phyloP scores from a whole-genome alignment of 2,888 invertebrate species.

The Ichneumon xanthorius region DNA sequence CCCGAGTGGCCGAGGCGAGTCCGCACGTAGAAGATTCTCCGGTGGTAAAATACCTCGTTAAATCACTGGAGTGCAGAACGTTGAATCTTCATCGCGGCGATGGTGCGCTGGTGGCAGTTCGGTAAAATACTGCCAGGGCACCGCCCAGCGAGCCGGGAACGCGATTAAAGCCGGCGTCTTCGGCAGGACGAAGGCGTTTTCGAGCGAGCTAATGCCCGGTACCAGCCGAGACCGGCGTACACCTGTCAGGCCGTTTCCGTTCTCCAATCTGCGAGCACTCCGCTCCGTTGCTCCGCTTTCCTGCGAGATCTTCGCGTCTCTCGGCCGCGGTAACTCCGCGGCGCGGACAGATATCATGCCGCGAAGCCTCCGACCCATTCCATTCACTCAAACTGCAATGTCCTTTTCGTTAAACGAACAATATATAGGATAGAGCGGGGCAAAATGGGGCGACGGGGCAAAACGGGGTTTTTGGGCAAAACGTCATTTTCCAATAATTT shows the following conservation, averaged over 20 bases:
- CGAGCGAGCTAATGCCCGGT: constrained; percentile 66
- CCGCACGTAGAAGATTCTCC: not conserved
- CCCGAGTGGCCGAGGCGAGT: not conserved
- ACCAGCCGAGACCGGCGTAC: constrained; percentile 43
- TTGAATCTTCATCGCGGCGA: constrained; percentile 29
- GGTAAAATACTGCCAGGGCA: constrained; percentile 69
- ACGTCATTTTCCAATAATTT: too few species aligned
- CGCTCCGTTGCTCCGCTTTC: constrained; percentile 63
- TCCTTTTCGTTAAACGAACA: not conserved
- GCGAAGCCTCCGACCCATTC: not conserved
- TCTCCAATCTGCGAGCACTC: constrained; percentile 53
- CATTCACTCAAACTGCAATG: not conserved
- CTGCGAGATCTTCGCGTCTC: constrained; percentile 63
- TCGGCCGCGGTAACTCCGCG: constrained; percentile 21
- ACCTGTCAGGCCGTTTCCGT: constrained; percentile 72
- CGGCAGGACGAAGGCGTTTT: constrained; percentile 40
- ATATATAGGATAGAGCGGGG: too few species aligned
- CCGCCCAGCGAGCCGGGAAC: constrained; percentile 70
- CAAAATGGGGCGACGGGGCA: too few species aligned
- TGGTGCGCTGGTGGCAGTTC: constrained; percentile 23
- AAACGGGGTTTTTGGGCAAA: too few species aligned
- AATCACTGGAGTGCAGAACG: constrained; percentile 43
- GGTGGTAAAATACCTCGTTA: constrained; percentile 61
- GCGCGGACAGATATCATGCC: constrained; percentile 4
- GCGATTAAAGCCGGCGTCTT: constrained; percentile 71